A percentile compares a stretch with the other conserved stretches of the same genome.
Conservation (phyloP, 2,888 invertebrate genomes). For the Protonemura montana region DNA sequence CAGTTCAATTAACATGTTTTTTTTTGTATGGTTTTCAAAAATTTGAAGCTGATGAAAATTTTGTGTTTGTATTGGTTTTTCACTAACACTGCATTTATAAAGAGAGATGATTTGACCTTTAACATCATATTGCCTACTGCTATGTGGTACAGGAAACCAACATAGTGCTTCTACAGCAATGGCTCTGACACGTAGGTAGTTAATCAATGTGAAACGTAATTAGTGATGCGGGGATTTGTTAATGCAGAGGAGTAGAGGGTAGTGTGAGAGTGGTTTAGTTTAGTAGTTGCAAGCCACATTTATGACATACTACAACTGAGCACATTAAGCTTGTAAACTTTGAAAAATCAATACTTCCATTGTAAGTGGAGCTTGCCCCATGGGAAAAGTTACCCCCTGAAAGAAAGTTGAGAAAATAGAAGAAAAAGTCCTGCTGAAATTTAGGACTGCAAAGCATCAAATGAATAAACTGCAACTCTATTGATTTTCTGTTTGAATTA, state of each 20-base stretch:
- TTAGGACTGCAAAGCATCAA: background rate
- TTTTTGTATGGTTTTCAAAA: too few species aligned
- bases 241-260: background rate
- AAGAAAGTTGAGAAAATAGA: slow-evolving; percentile 12
- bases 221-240: background rate
- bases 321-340: slow-evolving; percentile 31
- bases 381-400: slow-evolving; percentile 17
- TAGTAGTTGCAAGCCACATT: slow-evolving; percentile 19
- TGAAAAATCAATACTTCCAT: slow-evolving; percentile 34
- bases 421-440: background rate
- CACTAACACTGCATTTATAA: too few species aligned
- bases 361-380: slow-evolving; percentile 34
- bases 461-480: background rate
- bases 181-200: background rate
- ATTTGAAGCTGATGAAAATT: background rate
- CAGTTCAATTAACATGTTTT: too few species aligned
- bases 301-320: slow-evolving; percentile 32
- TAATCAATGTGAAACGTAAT: background rate
- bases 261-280: slow-evolving; percentile 26
- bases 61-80: background rate
- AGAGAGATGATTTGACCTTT: too few species aligned
- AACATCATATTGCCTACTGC: background rate
- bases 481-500: background rate
- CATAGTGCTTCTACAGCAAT: background rate
- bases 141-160: background rate